Base-by-base conservation (phyloP, 1,140 invertebrate genomes). In the Gyrodactylus bullatarudis region DNA sequence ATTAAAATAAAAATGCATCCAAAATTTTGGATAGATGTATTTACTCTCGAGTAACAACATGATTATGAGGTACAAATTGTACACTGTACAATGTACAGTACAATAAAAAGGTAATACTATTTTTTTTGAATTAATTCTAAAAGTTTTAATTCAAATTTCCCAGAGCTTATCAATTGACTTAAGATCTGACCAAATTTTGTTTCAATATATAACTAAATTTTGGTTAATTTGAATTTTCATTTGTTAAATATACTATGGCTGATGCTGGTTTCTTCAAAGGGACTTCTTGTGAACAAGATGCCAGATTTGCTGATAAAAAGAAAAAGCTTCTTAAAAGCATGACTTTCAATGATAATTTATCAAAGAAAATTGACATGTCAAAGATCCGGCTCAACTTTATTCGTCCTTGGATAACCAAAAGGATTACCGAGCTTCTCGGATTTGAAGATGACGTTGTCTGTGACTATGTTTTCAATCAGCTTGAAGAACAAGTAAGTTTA, bases 311-410 rank as follows among this genome's bases (percentile, higher is more conserved):
- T 78, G 92, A 99, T 81, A 98, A 98, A 81, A 91, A 97, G 82
- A 97, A 98, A 81, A 98, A 98, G 78, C 83, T 98, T 54, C 85
- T 99, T 79, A 98, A 96, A 80, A 88, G 91, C 80, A 93, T 99
- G 90, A 93, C 90, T 80, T 98, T 98, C 83, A 88, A 88, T 27
- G 90, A 95, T 79, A 87, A 86, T 76, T 82, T 96, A 69, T 86
- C 87, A 74, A 87, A 87, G 79, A 86, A 90, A 87, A 91, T 99
- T 79, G 93, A 99, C 80, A 94, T 97, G 89, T 87, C 86, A 54
- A 96, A 96, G 83, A 89, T 99, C 26, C 96, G 98, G 81, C 81
- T 98, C 76, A 91, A 98, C 78, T 89, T 91, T 16, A 85, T 99
- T 75, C 95, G 97, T 79, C 95, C 95, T 75, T 99, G 95, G 94